These are phyloP conservation scores for Oncopeltus fasciatus DNA, from an alignment of 1,140 invertebrate species.

Conservation along the genomic window DNA sequence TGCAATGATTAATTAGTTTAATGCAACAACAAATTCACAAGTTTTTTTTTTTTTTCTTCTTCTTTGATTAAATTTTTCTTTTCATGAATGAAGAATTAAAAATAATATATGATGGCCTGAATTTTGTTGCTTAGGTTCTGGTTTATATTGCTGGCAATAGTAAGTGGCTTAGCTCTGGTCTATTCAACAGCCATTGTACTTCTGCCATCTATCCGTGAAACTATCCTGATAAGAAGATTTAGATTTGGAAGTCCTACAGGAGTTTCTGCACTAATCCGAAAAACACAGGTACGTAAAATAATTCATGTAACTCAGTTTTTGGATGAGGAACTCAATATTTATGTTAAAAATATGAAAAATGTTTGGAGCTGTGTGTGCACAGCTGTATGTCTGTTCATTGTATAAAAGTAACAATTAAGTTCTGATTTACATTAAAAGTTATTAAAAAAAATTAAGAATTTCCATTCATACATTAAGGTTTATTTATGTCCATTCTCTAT, in stretches of 20 bases:
- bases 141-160: constrained; percentile 66
- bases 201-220: constrained; percentile 63
- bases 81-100: neutral
- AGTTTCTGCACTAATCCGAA: constrained; percentile 54
- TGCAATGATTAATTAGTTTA: too few relatives aligned
- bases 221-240: constrained; percentile 59
- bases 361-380: too few relatives aligned
- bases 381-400: too few relatives aligned
- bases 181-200: constrained; percentile 67
- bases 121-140: constrained; percentile 50
- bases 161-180: constrained; percentile 60
- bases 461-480: too few relatives aligned
- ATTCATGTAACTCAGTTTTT: too few relatives aligned
- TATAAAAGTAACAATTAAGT: too few relatives aligned
- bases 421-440: too few relatives aligned
- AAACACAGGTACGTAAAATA: constrained; percentile 71
- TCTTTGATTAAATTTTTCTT: constrained; percentile 39
- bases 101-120: neutral
- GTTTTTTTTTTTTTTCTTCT: constrained; percentile 76
- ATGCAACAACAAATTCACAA: too few relatives aligned
- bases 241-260: constrained; percentile 52
- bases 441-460: too few relatives aligned
- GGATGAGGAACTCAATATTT: too few relatives aligned
- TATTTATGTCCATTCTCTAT: too few relatives aligned
- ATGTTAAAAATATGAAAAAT: too few relatives aligned